These are phyloP conservation scores for Semotilus atromaculatus DNA, from an alignment of 2,797 vertebrate species.

Conservation along the genomic window DNA sequence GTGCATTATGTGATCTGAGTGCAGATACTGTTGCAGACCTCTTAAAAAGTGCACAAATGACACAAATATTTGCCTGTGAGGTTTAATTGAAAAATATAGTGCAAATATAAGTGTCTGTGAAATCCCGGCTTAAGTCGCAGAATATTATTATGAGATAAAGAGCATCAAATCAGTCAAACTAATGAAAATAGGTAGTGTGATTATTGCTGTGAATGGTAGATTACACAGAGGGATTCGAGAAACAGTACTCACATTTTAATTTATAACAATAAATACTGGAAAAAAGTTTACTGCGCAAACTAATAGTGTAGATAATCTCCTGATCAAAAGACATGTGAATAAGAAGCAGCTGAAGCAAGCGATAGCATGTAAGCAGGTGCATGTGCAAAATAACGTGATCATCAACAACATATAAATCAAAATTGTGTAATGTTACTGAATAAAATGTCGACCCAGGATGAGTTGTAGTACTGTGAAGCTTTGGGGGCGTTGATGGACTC, in stretches of 20 bases:
- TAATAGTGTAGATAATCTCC: too few relatives aligned
- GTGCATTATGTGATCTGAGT: neutral
- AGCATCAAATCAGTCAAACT: neutral
- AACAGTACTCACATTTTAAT: neutral
- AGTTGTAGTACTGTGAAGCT: too few relatives aligned
- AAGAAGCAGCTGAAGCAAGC: too few relatives aligned
- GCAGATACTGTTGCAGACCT: neutral
- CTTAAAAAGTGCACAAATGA: neutral
- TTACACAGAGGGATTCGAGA: neutral
- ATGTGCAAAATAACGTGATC: too few relatives aligned
- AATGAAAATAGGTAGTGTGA: neutral
- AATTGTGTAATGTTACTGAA: too few relatives aligned
- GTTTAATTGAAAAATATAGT: neutral
- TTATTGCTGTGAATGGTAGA: neutral
- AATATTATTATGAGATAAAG: neutral
- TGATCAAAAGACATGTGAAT: too few relatives aligned
- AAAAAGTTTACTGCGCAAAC: fast-evolving
- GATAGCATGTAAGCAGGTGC: too few relatives aligned
- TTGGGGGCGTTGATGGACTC: too few relatives aligned
- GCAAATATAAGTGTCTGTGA: neutral
- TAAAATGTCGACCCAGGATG: too few relatives aligned
- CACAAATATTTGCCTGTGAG: neutral
- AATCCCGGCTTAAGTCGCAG: neutral
- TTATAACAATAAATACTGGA: neutral
- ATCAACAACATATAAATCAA: too few relatives aligned